Evolutionary conservation across 2,888 invertebrate genomes (phyloP).

Genomic region (Eupithecia centaureata): DNA sequence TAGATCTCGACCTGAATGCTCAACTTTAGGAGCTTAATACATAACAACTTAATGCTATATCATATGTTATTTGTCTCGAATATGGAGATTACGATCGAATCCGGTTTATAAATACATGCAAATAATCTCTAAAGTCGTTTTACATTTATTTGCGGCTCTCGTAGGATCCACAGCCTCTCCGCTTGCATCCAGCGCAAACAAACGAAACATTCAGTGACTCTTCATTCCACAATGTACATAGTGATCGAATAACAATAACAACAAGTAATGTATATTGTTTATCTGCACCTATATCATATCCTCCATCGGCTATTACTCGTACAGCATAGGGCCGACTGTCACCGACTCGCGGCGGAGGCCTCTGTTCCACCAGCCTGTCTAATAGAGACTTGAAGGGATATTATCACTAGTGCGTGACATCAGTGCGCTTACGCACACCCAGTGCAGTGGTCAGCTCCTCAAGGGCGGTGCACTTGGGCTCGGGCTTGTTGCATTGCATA

Average conservation of each 20-base stretch:
- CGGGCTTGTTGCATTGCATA: conserved; percentile 34
- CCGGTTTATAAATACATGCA: background rate
- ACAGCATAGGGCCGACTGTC: background rate
- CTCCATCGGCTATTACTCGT: background rate
- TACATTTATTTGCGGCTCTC: background rate
- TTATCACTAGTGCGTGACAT: conserved; percentile 26
- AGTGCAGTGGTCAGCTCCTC: conserved; percentile 34
- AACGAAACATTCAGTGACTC: background rate
- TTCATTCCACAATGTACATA: background rate
- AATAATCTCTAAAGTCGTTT: background rate
- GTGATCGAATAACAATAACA: background rate
- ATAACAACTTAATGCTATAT: background rate
- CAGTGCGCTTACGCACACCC: conserved; percentile 34
- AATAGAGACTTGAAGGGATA: background rate
- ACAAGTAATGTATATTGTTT: background rate
- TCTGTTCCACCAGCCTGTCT: background rate
- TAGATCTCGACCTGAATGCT: background rate
- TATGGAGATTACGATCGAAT: background rate
- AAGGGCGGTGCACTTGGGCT: conserved; percentile 34
- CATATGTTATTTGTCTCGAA: conserved; percentile 3
- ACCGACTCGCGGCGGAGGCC: background rate
- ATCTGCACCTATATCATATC: background rate
- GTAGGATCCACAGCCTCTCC: background rate
- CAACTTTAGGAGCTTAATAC: background rate
- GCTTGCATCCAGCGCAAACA: background rate